Base-by-base conservation (phyloP, 2,113 vertebrate genomes). In the Leuciscus idus region DNA sequence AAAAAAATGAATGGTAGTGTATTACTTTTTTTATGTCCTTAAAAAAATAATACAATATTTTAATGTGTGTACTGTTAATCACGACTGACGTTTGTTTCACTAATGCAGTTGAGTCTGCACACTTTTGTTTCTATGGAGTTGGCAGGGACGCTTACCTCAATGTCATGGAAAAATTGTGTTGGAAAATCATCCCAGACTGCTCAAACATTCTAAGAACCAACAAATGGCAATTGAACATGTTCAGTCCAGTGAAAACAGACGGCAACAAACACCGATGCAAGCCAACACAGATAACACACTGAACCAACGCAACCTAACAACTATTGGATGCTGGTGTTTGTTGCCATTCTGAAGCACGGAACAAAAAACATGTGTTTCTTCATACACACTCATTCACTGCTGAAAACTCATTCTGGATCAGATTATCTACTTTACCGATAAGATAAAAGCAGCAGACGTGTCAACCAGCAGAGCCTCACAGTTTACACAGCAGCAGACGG, bases 311-410 rank as follows among this genome's bases (percentile, higher is more conserved):
- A 74, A 28, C 39, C 72, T n/a, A 46, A 26, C 21, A n/a, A 74
- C 43, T n/a, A 62, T 5, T 62, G 61, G 61, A 62, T 62, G 61
- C 8, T 62, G 59, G 12, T 74, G 72, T 66, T 30, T 66, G 28
- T 30, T 17, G 28, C 13, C 39, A 50, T 75, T 75, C 43, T 75
- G 28, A 57, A 61, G 12, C 55, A 61, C 0, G 10, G 59, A 55
- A 59, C 28, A 50, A 73, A n/a, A 84, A 64, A 15, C 23, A 79
- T 64, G 76, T 66, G 83, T 72, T 85, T 77, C 76, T 82, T 82
- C 59, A 88, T 84, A 78, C 57, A 83, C 39, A 87, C 77, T 86
- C 81, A 87, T 81, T 86, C 81, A 66, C 79, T 84, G 77, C 62
- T 50, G 21, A 39, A 85, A 66, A 76, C 79, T 73, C 68, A 78